Evolutionary conservation across 1,140 invertebrate species (phyloP).

Genomic region (Globodera rostochiensis): DNA sequence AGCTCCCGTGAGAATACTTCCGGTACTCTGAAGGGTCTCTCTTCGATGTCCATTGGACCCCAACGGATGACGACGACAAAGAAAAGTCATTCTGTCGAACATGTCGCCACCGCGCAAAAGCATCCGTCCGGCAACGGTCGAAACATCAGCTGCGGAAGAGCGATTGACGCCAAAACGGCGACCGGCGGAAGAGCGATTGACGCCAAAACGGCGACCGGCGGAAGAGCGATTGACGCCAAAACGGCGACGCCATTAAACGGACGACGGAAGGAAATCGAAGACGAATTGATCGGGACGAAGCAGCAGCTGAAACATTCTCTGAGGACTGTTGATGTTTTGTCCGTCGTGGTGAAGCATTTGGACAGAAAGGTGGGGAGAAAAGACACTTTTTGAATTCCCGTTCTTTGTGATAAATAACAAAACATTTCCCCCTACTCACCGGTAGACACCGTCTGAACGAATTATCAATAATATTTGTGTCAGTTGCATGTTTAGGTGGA

Average conservation of each 20-base stretch:
- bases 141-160: background rate
- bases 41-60: background rate
- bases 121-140: background rate
- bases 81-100: conserved; percentile 6
- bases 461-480: no score
- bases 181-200: background rate
- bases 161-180: no score
- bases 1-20: conserved; percentile 11
- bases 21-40: background rate
- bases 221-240: background rate
- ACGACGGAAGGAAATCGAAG: conserved; percentile 5
- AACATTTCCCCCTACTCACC: no score
- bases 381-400: no score
- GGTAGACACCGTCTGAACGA: no score
- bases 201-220: background rate
- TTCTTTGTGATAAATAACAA: no score
- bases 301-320: background rate
- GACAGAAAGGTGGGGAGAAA: background rate
- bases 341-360: background rate
- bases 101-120: background rate
- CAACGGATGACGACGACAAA: background rate
- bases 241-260: background rate
- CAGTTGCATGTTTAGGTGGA: background rate
- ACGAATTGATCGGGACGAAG: background rate
- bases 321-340: background rate